phyloP scores from a whole-genome alignment of 2,113 vertebrate species.

The Alaudala cheleensis region DNA sequence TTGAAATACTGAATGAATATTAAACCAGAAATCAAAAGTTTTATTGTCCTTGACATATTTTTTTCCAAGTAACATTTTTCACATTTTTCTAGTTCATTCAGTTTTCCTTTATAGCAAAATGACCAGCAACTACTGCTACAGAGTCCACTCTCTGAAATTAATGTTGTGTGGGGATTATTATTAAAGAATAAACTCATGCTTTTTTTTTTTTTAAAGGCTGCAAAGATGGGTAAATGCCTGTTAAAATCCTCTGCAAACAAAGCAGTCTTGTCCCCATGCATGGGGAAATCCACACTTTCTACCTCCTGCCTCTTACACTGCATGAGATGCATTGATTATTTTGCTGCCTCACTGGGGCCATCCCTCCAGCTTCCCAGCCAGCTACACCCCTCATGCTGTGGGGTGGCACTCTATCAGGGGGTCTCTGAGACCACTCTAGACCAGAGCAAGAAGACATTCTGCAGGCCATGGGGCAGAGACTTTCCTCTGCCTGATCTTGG shows the following conservation, averaged over 20 bases:
- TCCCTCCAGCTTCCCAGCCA: background rate
- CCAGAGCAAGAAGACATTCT: background rate
- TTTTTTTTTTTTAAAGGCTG: background rate
- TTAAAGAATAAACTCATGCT: background rate
- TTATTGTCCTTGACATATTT: constrained; percentile 40
- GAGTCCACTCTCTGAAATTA: background rate
- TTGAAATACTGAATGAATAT: constrained; percentile 58
- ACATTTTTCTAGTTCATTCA: constrained; percentile 28
- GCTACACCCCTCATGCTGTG: fast-evolving
- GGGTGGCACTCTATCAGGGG: fast-evolving
- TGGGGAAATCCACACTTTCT: background rate
- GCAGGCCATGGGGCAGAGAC: background rate
- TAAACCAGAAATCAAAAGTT: constrained; percentile 53
- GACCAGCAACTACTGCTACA: background rate
- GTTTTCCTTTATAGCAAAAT: constrained; percentile 21
- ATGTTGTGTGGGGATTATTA: background rate
- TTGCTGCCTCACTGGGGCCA: background rate
- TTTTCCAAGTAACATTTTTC: constrained; percentile 28
- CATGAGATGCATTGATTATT: background rate
- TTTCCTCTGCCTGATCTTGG: background rate
- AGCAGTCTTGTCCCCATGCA: background rate
- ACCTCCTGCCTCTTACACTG: background rate
- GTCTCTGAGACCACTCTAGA: background rate
- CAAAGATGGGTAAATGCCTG: background rate
- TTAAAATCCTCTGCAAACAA: background rate